phyloP scores from a whole-genome alignment of 2,797 vertebrate genomes.

The Aselliscus stoliczkanus region DNA sequence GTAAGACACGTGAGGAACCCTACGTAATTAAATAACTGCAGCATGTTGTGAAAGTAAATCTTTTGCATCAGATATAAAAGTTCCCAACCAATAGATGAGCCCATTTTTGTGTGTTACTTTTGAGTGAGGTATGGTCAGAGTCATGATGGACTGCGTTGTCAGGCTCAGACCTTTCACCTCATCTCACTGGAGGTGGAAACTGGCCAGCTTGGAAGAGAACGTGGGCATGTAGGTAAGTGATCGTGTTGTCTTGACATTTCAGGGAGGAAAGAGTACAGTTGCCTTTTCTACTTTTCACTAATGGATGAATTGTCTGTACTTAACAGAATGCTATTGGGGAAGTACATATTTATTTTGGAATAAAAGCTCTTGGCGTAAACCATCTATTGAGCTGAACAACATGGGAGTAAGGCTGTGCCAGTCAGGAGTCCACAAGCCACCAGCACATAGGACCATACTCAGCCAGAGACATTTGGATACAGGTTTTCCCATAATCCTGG shows the following conservation, averaged over 20 bases:
- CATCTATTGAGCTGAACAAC: neutral
- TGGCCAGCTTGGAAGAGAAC: neutral
- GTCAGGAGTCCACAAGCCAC: neutral
- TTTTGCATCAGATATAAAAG: conserved; percentile 31
- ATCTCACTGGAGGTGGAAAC: neutral
- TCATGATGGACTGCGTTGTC: neutral
- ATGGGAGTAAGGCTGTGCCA: neutral
- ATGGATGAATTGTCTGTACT: neutral
- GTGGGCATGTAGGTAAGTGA: neutral
- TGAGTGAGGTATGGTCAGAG: neutral
- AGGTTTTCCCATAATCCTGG: conserved; percentile 3
- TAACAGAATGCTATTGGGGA: neutral
- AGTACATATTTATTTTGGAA: neutral
- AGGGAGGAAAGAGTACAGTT: neutral
- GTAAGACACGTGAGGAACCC: neutral
- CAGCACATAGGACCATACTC: neutral
- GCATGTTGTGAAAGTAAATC: neutral
- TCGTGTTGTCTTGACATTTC: neutral
- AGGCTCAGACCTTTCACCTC: neutral
- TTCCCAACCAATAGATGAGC: neutral
- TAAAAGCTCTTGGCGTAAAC: neutral
- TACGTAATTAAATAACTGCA: neutral
- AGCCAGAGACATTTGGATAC: conserved; percentile 43
- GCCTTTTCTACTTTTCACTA: neutral
- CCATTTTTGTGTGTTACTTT: neutral